Evolutionary conservation across 2,113 vertebrate genomes (phyloP).

Genomic region (Himantopus leucocephalus): DNA sequence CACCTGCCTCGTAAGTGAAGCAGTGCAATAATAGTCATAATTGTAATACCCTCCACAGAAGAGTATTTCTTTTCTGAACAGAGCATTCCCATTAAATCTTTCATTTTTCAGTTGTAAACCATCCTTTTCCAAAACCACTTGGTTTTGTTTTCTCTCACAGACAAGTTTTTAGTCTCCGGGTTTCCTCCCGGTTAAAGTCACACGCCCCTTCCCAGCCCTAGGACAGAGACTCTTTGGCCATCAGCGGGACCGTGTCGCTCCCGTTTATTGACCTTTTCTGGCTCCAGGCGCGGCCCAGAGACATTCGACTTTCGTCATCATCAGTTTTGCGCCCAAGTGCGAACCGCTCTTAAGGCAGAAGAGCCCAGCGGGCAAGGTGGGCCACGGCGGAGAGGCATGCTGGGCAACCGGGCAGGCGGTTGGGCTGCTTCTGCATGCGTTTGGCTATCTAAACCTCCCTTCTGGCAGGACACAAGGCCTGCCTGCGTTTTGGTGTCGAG

Average conservation of each 20-base stretch:
- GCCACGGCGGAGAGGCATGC: background rate
- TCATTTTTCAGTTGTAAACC: background rate
- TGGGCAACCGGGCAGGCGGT: background rate
- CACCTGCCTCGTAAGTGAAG: background rate
- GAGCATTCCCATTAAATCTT: background rate
- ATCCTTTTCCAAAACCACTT: background rate
- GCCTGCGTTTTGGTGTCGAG: too few species aligned
- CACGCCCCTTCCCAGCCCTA: background rate
- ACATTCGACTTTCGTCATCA: background rate
- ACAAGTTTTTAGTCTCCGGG: background rate
- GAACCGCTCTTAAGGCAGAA: fast-evolving
- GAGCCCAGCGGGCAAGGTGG: background rate
- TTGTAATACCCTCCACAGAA: background rate
- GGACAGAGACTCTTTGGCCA: background rate
- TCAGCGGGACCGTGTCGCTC: background rate
- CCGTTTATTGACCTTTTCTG: background rate
- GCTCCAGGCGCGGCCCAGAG: background rate
- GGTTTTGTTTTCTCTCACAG: background rate
- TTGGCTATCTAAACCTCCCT: background rate
- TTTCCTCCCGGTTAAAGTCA: background rate
- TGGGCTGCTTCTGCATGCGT: background rate
- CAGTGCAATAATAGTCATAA: background rate
- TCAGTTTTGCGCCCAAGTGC: fast-evolving
- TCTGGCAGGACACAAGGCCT: background rate
- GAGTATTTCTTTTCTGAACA: background rate